These are phyloP conservation scores for Virgularia gustaviana DNA, from an alignment of 92 coral and sea anemone species.

Conservation along the genomic window DNA sequence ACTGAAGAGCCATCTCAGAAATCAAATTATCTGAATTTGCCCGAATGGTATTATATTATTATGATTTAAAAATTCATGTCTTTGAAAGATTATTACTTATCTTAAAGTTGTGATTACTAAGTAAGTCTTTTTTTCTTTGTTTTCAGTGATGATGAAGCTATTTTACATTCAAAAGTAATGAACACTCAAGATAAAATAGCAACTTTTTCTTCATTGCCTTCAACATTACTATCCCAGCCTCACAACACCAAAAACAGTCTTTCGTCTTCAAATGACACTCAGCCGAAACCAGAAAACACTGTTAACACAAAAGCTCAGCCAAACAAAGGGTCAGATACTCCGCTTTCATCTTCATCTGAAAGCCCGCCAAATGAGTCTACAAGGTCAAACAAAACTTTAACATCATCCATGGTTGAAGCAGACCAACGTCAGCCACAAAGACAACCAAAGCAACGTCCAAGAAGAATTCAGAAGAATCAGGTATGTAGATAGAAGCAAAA, in stretches of 20 bases:
- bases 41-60: constrained; percentile 27
- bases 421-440: constrained; percentile 29
- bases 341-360: background rate
- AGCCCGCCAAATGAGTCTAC: background rate
- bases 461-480: constrained; percentile 26
- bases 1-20: constrained; percentile 1
- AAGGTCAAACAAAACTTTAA: background rate
- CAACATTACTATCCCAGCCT: background rate
- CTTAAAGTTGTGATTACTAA: background rate
- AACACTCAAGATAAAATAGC: background rate
- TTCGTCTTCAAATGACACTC: background rate
- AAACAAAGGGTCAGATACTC: background rate
- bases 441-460: constrained; percentile 23
- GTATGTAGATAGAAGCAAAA: too few relatives aligned
- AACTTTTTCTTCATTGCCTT: constrained; percentile 1
- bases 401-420: background rate
- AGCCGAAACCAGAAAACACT: background rate
- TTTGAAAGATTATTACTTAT: too few relatives aligned
- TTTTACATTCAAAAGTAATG: constrained; percentile 22
- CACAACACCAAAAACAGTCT: background rate
- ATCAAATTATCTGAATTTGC: constrained; percentile 21
- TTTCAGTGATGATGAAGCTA: constrained; percentile 39
- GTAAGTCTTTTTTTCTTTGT: background rate
- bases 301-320: background rate
- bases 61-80: too few relatives aligned